A percentile compares a stretch with the other conserved stretches of the same genome.
Conservation (phyloP, 2,797 vertebrate genomes). For the Monodelphis domestica region DNA sequence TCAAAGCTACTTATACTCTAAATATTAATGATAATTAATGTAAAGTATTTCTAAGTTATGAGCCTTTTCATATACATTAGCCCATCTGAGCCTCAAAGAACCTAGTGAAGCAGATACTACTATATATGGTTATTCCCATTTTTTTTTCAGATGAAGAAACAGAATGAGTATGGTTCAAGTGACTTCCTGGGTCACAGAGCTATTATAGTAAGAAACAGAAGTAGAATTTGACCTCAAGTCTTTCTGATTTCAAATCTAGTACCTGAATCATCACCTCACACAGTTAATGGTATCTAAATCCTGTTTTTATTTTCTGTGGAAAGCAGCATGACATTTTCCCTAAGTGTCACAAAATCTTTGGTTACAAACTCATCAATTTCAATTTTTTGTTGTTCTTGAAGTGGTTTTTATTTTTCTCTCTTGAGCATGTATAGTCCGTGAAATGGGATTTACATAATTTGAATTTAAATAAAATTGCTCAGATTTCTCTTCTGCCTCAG, state of each 20-base stretch:
- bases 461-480: conserved; percentile 50
- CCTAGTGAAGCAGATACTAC: not conserved
- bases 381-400: not conserved
- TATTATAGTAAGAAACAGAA: not conserved
- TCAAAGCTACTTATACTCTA: conserved; percentile 37
- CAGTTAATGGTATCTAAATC: not conserved
- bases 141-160: not conserved
- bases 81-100: not conserved
- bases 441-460: conserved; percentile 44
- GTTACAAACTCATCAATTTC: conserved; percentile 51
- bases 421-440: not conserved
- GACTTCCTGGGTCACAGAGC: not conserved
- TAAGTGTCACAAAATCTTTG: conserved; percentile 36
- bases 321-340: conserved; percentile 54
- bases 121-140: not conserved
- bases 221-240: not conserved
- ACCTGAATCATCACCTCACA: not conserved
- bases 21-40: not conserved
- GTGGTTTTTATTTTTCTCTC: not conserved
- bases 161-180: not conserved
- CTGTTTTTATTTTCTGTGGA: conserved; percentile 49
- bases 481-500: conserved; percentile 48
- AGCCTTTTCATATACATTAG: not conserved
- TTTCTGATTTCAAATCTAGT: not conserved
- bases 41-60: not conserved